Evolutionary conservation across 2,797 vertebrate genomes (phyloP).

Genomic region (Chaetophractus vellerosus): DNA sequence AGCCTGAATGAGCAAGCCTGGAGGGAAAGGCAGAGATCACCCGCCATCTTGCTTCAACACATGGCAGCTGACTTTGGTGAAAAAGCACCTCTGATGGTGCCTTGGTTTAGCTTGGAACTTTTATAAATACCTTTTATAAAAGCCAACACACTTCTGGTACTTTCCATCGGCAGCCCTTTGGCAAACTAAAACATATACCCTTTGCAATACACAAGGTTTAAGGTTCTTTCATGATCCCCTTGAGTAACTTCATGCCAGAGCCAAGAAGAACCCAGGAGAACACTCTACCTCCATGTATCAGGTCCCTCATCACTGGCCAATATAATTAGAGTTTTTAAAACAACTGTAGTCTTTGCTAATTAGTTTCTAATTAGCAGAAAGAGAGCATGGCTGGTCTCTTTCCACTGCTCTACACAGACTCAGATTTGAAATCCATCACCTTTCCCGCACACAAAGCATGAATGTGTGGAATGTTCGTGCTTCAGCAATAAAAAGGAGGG

Average conservation of each 20-base stretch:
- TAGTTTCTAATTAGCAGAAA: neutral
- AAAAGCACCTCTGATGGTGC: no score
- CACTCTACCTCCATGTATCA: neutral
- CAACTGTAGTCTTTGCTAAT: neutral
- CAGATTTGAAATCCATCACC: neutral
- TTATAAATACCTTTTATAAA: no score
- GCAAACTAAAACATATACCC: no score
- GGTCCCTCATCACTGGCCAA: no score
- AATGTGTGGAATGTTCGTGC: neutral
- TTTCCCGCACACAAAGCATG: neutral
- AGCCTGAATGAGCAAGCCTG: no score
- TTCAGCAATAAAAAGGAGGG: neutral
- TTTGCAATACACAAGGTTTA: neutral
- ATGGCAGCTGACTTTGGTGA: no score
- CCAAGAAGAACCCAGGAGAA: neutral
- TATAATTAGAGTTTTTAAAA: neutral
- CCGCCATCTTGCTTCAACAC: no score
- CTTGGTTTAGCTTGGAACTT: no score
- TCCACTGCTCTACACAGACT: neutral
- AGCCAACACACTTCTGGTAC: no score
- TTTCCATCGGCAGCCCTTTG: no score
- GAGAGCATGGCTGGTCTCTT: neutral
- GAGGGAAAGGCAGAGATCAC: no score
- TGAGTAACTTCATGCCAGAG: neutral
- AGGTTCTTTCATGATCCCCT: neutral